phyloP scores from a whole-genome alignment of 1,140 invertebrate species.

The Vanessa tameamea region DNA sequence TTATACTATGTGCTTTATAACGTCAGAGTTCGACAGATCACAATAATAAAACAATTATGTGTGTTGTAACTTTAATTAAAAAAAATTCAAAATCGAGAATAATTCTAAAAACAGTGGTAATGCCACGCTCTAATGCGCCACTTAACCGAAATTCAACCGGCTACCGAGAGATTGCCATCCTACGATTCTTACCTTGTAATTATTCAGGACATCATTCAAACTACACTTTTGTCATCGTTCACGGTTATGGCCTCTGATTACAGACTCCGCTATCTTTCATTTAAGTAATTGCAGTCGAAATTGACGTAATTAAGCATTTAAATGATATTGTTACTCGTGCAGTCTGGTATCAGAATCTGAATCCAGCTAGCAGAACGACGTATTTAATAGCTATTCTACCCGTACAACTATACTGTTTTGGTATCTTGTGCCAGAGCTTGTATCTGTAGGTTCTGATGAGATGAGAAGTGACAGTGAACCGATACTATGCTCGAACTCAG shows the following conservation, averaged over 20 bases:
- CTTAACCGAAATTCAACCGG: constrained; percentile 24
- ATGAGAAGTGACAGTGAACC: no score
- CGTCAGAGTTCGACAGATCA: not conserved
- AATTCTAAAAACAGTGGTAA: constrained; percentile 10
- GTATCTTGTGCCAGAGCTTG: no score
- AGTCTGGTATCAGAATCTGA: not conserved
- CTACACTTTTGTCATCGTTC: constrained; percentile 28
- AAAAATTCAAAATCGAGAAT: not conserved
- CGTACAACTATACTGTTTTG: no score
- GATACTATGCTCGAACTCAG: no score
- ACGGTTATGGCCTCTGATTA: constrained; percentile 30
- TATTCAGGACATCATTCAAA: constrained; percentile 25
- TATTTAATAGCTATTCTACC: no score
- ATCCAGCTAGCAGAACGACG: no score
- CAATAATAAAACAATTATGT: no score
- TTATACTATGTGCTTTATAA: no score
- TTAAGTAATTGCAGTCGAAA: constrained; percentile 16
- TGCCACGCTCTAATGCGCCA: not conserved
- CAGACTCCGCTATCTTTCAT: constrained; percentile 13
- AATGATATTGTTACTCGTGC: not conserved
- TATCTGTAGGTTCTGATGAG: no score
- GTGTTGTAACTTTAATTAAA: not conserved
- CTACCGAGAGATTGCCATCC: constrained; percentile 25
- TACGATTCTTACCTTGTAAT: constrained; percentile 14
- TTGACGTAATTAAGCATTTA: constrained; percentile 8